Base-by-base conservation (phyloP, 1,140 invertebrate species). In the Ladona fulva region DNA sequence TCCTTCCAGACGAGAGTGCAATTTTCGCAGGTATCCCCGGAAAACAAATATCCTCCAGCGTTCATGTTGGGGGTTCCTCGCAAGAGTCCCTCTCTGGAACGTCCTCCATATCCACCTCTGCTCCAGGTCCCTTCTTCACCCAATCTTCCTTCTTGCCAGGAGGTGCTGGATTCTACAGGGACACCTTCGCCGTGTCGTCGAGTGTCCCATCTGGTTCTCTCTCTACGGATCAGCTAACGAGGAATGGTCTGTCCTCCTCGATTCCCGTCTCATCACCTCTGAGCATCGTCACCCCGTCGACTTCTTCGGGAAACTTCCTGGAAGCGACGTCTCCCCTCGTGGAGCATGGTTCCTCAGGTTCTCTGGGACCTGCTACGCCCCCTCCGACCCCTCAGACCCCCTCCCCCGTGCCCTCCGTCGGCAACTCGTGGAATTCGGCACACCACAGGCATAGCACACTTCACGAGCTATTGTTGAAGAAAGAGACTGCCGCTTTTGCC, bases 1-100 rank as follows among this genome's bases (percentile, higher is more conserved):
- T 95, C 22, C 85, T 94, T 59, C 92, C 92, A 0, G 91, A 92
- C 79, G 91, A 92, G 78, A 88, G 84, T 86, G 84, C 24, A 86
- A 85, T 79, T 87, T 82, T 81, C 83, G 78, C 79, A 24, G 77
- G 78, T 76, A 74, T 79, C n/a, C 76, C 79, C 29, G 52, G 14
- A 66, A 66, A 66, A 66, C 52, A 66, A 66, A 66, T 81, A 8
- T 80, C 80, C 3, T 81, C 81, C 25, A 81, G 81, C 80, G 81
- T 81, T 0, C 79, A 80, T 25, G 80, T 79, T 75, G 80, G 81
- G 42, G 73, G 79, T n/a, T 25, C 77, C 74, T 76, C 59, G n/a
- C 52, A 76, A 3, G 78, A 78, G 14, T 22, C 22, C 24, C 44
- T 77, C 16, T 74, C 66, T 74, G 75, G 59, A 81, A 78, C 77